Evolutionary conservation across 2,113 vertebrate species (phyloP), one percentile per base, ranked within the genome.

Genomic region (Elephas maximus): DNA sequence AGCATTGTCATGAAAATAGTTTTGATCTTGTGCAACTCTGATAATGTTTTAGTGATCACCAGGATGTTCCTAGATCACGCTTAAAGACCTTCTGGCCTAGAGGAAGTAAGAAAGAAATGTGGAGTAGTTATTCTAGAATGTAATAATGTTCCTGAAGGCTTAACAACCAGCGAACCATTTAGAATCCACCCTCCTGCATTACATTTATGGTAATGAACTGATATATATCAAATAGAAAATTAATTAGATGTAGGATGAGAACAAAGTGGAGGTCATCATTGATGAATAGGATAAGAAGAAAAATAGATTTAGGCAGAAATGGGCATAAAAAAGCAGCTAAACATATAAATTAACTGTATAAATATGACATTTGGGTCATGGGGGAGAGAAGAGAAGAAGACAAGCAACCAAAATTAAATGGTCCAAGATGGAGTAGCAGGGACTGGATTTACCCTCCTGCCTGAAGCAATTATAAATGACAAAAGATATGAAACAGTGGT

Each of bases 221-320:
- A 62, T 65, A 53, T 11, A n/a, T 90, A 71, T n/a, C n/a, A 71
- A 84, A 78, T 23, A 62, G n/a, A 45, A 21, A 81, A 65, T 63
- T 88, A 92, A 57, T 30, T 81, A 79, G 88, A 84, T 62, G 33
- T 78, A 74, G 37, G 37, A 82, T 63, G 10, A 96, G 48, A 44
- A 85, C 15, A 95, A 77, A 87, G 28, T 53, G 15, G 6, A 45
- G n/a, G 41, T 41, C 14, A 62, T 20, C 80, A 60, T 1, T 26
- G 12, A 57, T 84, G 21, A 86, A 30, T 51, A 65, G 6, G 57
- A 80, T 45, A 67, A 90, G 51, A 84, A 77, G n/a, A 90, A 77
- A 92, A 77, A 71, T 20, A 77, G 37, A 88, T 88, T 82, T 92
- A n/a, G 45, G 88, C 28, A 92, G 90, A 57, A 93, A 63, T 17